Base-by-base conservation (phyloP, 2,797 vertebrate genomes). In the Lagocephalus sceleratus region DNA sequence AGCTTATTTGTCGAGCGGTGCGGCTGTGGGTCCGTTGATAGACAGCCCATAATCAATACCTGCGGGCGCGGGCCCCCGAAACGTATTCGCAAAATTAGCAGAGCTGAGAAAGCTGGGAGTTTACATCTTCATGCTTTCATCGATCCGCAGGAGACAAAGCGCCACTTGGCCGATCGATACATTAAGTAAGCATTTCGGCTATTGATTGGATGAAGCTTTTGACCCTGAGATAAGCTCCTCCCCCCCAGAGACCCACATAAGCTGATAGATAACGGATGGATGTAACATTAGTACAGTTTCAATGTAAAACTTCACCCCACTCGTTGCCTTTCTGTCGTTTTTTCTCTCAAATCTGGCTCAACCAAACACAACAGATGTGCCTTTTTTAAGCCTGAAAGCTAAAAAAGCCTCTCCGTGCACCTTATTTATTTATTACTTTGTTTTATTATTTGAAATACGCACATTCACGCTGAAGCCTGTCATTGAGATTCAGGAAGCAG, bases 1-100 rank as follows among this genome's bases (percentile, higher is more conserved):
- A 44, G 54, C 47, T 61, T 25, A 14, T 0, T 47, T 61, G 41
- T 53, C 10, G 3, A 57, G 44, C 10, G n/a, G 17, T 11, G 16
- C 17, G 11, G 40, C 17, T n/a, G 40, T 19, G 40, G 11, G 17
- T 35, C 14, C 32, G 12, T 14, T 48, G 45, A 49, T 23, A 29
- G 11, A 26, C 26, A 17, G 5, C 17, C 14, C 17, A 17, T 32
- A 50, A 39, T 51, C 29, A 25, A 17, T 25, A 20, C 29, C 22
- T 8, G 17, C 15, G 10, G 25, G 20, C 8, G 8, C 38, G 40
- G 45, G 10, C 12, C 20, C 5, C 20, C 5, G 0, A 42, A 29
- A 15, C 10, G 12, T 5, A 11, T 41, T 3, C 17, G 42, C 8
- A 6, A 22, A n/a, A 46, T 46, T 17, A n/a, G 16, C 19, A 41